These are phyloP conservation scores for Anarrhichthys ocellatus DNA, from an alignment of 2,113 vertebrate genomes.

Conservation along the genomic window DNA sequence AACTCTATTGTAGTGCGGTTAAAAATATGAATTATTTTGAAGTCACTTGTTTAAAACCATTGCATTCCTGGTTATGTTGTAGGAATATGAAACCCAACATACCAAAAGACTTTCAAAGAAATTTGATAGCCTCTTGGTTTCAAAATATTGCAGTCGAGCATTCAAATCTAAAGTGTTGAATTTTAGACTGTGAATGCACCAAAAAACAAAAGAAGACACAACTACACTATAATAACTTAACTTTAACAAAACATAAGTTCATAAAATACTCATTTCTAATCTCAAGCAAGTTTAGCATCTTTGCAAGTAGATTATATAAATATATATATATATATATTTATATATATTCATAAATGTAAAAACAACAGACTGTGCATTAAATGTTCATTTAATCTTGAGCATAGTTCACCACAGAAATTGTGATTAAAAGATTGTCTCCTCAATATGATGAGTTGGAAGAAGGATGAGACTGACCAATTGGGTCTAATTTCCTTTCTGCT, in stretches of 20 bases:
- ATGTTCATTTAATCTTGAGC: no score
- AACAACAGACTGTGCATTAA: no score
- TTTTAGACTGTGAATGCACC: neutral
- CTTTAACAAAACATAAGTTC: neutral
- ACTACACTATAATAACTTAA: neutral
- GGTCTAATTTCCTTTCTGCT: no score
- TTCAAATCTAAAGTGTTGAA: neutral
- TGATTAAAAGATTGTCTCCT: no score
- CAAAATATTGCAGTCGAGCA: neutral
- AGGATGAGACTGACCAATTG: no score
- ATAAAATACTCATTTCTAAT: neutral
- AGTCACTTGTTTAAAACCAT: neutral
- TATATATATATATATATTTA: neutral
- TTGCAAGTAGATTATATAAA: neutral
- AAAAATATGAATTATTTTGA: neutral
- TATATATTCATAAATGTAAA: neutral
- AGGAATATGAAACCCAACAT: neutral
- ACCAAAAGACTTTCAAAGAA: neutral
- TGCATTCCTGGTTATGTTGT: neutral
- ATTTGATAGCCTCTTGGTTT: neutral
- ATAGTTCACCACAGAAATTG: no score
- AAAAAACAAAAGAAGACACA: neutral
- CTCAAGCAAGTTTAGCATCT: neutral
- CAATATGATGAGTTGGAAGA: no score
- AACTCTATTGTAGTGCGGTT: neutral